Evolutionary conservation across 2,888 invertebrate genomes (phyloP), one percentile per base, ranked within the genome.

Genomic region (Hecatera dysodea): DNA sequence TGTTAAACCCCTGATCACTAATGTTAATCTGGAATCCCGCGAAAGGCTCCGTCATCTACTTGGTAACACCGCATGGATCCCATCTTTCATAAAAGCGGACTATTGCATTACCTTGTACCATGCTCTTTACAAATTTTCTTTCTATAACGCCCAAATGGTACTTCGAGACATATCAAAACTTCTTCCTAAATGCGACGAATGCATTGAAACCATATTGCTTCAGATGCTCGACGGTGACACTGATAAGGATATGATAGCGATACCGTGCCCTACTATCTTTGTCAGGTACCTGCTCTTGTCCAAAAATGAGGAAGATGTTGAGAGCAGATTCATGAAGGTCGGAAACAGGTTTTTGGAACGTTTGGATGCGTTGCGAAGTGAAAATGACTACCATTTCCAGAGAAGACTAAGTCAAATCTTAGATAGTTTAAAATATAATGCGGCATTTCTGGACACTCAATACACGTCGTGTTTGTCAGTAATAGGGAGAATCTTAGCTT

Each of bases 231-330:
- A 63, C 8, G 53, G 66, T 11, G 17, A 24, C 1, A 24, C 39
- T n/a, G 22, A 66, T 4, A 50, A 66, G 2, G 68, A 84, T 9
- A 15, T 78, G 12, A 15, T 63, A 0, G 67, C 76, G 15, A 67
- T 75, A 46, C 50, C 89, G 42, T 86, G 84, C 68, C 71, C 89
- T 11, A 82, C 88, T 46, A 80, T 93, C 50, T 81, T 90, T 19
- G 87, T 88, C 0, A 92, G 90, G 78, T 91, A 88, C 68, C 81
- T 94, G 29, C 76, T 92, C 44, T 66, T 91, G 3, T 85, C 89
- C 55, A 86, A 86, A 80, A 86, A 75, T 52, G 87, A 89, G 67
- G 77, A 85, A 8, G 80, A 81, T 27, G 87, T 87, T 66, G 82
- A 81, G 17, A 75, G 63, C 3, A 87, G 87, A 69, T 79, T 89